Percentiles rank a stretch among this genome's conserved stretches.
Evolutionary conservation across 2,113 vertebrate genomes (phyloP).

Genomic region (Gracilinanus agilis): DNA sequence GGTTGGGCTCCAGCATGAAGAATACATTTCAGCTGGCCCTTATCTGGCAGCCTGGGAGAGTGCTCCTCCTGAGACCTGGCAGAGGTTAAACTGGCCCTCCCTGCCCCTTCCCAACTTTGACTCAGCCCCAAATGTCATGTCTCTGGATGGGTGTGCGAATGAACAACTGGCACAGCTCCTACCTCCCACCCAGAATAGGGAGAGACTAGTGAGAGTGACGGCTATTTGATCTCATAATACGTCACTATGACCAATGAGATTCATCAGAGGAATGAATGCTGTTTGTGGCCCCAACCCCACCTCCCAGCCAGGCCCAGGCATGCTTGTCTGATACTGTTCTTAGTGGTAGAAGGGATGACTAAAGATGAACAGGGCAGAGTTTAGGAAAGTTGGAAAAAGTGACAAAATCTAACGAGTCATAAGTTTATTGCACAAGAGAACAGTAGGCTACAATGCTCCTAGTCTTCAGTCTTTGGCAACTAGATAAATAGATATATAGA

Average conservation of each 20-base stretch:
- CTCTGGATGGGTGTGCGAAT: neutral
- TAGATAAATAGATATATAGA: too few relatives aligned
- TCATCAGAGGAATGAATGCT: constrained; percentile 67
- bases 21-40: neutral
- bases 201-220: constrained; percentile 37
- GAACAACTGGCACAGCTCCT: too few relatives aligned
- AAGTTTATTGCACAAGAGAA: constrained; percentile 57
- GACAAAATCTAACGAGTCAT: constrained; percentile 39
- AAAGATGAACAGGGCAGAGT: neutral
- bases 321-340: constrained; percentile 51
- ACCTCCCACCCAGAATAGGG: constrained; percentile 32
- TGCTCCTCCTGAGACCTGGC: neutral
- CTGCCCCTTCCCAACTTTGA: neutral
- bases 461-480: neutral
- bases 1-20: neutral
- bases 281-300: constrained; percentile 31
- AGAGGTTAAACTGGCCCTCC: neutral
- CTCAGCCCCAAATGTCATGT: neutral
- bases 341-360: constrained; percentile 54
- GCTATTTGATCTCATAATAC: constrained; percentile 51
- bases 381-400: constrained; percentile 62
- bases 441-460: neutral
- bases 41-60: neutral
- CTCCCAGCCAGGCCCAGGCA: constrained; percentile 60
- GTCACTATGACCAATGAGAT: constrained; percentile 53